phyloP scores from a whole-genome alignment of 2,113 vertebrate species.

The Clarias macrocephalus region DNA sequence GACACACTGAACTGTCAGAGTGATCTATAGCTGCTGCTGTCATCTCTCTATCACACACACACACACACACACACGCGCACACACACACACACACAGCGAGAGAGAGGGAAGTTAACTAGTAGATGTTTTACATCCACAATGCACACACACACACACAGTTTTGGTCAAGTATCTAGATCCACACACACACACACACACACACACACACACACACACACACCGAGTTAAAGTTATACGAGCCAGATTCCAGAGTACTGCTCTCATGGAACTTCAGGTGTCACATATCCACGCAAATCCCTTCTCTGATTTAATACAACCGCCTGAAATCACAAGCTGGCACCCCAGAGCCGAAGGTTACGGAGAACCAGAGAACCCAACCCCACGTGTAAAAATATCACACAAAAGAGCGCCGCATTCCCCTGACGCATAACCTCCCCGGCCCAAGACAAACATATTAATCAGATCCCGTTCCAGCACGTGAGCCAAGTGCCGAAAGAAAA shows the following conservation, averaged over 20 bases:
- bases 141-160: slow-evolving; percentile 35
- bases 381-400: slow-evolving; percentile 47
- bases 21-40: slow-evolving; percentile 48
- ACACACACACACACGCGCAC: slow-evolving; percentile 24
- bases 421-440: slow-evolving; percentile 30
- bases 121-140: slow-evolving; percentile 21
- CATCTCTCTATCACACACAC: slow-evolving; percentile 49
- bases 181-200: slow-evolving; percentile 19
- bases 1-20: slow-evolving; percentile 63
- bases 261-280: slow-evolving; percentile 61
- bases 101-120: neutral
- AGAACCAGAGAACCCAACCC: neutral
- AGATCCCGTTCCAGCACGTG: slow-evolving; percentile 39
- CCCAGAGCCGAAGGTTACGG: slow-evolving; percentile 25
- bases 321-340: slow-evolving; percentile 59
- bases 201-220: slow-evolving; percentile 7
- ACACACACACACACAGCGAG: slow-evolving; percentile 10
- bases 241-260: slow-evolving; percentile 64
- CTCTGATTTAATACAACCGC: slow-evolving; percentile 71
- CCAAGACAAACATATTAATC: slow-evolving; percentile 55
- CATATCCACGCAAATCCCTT: slow-evolving; percentile 58
- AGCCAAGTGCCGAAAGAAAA: neutral
- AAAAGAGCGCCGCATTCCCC: slow-evolving; percentile 33
- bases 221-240: slow-evolving; percentile 34
- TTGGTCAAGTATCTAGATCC: neutral